These are phyloP conservation scores for Pteromalus puparum DNA, from an alignment of 1,140 invertebrate genomes.

Conservation along the genomic window DNA sequence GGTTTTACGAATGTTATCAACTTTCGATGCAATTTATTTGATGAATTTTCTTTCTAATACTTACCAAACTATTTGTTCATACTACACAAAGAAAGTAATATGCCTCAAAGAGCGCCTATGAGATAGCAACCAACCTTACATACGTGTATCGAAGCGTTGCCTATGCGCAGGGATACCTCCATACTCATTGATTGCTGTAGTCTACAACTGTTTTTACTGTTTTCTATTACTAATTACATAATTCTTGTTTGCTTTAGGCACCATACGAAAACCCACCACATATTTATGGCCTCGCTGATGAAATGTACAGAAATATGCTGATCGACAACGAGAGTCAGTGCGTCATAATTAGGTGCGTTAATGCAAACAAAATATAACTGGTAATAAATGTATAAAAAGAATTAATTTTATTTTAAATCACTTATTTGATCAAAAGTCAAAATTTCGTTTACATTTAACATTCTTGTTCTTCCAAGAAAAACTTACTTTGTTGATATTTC, in stretches of 20 bases:
- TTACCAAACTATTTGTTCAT: no score
- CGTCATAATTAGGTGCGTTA: slow-evolving; percentile 82
- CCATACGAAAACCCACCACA: slow-evolving; percentile 88
- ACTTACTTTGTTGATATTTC: not conserved
- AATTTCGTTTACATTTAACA: no score
- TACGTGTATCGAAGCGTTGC: not conserved
- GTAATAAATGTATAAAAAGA: no score
- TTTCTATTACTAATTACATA: not conserved
- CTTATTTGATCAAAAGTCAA: no score
- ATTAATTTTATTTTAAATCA: no score
- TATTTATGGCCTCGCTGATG: slow-evolving; percentile 84
- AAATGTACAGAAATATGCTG: slow-evolving; percentile 87
- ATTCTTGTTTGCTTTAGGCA: slow-evolving; percentile 71
- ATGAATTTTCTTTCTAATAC: no score
- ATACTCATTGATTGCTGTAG: no score
- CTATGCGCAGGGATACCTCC: not conserved
- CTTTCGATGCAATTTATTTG: no score
- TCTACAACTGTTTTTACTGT: no score
- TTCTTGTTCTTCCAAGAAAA: not conserved
- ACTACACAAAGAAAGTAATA: no score
- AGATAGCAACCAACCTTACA: not conserved
- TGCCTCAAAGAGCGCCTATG: not conserved
- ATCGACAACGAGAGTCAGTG: slow-evolving; percentile 86
- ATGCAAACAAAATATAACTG: no score
- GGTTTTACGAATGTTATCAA: no score